A percentile compares a stretch with the other conserved stretches of the same genome.
Conservation (phyloP, 2,797 vertebrate genomes). For the Ataeniobius toweri region DNA sequence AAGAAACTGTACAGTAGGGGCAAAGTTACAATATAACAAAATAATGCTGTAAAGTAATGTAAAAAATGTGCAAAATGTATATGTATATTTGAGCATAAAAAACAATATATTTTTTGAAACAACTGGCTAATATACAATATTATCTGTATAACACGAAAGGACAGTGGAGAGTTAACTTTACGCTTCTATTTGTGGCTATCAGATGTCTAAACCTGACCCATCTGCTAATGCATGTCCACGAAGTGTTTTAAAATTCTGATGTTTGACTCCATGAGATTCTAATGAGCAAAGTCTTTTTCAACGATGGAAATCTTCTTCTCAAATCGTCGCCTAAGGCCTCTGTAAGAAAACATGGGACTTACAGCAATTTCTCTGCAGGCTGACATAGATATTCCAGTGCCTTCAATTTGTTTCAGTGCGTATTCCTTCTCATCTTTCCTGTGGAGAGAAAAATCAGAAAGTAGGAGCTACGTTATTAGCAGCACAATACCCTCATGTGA, state of each 20-base stretch:
- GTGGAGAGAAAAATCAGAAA: conserved; percentile 56
- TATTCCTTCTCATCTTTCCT: conserved; percentile 99
- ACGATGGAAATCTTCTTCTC: neutral
- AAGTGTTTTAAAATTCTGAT: neutral
- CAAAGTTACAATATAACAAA: too few species aligned
- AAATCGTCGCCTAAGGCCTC: neutral
- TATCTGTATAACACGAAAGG: neutral
- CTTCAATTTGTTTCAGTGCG: conserved; percentile 99
- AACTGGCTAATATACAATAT: neutral
- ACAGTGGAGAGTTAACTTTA: neutral
- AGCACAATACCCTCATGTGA: neutral
- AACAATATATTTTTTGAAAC: too few species aligned
- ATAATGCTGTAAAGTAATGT: too few species aligned
- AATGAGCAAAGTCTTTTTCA: neutral
- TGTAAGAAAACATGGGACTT: conserved; percentile 74
- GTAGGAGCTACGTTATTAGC: conserved; percentile 11
- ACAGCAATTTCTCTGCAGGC: conserved; percentile 99
- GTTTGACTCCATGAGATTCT: neutral
- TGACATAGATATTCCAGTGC: conserved; percentile 99
- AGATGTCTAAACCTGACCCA: neutral
- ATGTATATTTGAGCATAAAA: too few species aligned
- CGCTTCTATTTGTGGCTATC: neutral
- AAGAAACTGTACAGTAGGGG: too few species aligned
- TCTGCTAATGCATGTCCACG: neutral
- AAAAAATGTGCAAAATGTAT: too few species aligned